Percentiles rank a stretch among this genome's conserved stretches.
Conservation (phyloP, 1,140 invertebrate genomes). For the Mylabris phalerata region DNA sequence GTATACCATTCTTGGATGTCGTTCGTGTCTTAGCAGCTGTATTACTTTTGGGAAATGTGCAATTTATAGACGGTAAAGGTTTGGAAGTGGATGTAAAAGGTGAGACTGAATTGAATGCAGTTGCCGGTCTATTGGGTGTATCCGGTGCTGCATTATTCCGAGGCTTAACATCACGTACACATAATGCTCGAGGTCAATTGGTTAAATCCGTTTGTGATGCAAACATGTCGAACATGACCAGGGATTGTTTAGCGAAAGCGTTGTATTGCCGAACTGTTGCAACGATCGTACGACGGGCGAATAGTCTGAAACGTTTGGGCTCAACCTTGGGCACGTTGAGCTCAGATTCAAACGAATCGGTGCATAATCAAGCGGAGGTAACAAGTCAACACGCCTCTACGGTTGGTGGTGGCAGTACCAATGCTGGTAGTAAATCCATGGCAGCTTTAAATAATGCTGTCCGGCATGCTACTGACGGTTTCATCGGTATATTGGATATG, state of each 20-base stretch:
- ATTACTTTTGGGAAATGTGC: conserved; percentile 83
- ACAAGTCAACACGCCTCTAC: conserved; percentile 79
- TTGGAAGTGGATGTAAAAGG: conserved; percentile 68
- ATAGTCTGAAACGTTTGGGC: conserved; percentile 81
- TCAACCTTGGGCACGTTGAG: conserved; percentile 83
- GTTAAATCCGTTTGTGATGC: conserved; percentile 78
- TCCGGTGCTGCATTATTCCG: conserved; percentile 67
- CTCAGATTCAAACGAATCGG: conserved; percentile 85
- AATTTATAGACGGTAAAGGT: conserved; percentile 71
- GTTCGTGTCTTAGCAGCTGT: conserved; percentile 85
- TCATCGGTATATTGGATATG: conserved; percentile 93
- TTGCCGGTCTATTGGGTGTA: conserved; percentile 76
- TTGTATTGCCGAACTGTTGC: conserved; percentile 92
- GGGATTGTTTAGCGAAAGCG: conserved; percentile 86
- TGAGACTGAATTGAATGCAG: conserved; percentile 74
- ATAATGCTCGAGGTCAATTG: conserved; percentile 74
- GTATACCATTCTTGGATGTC: conserved; percentile 90
- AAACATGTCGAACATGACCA: conserved; percentile 76
- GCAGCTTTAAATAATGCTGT: conserved; percentile 86
- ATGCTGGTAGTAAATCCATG: conserved; percentile 83
- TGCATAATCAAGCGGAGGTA: conserved; percentile 79
- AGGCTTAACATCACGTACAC: conserved; percentile 77
- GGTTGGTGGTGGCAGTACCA: conserved; percentile 57
- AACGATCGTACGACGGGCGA: conserved; percentile 85
- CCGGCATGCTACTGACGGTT: conserved; percentile 87